phyloP scores from a whole-genome alignment of 2,888 invertebrate genomes.

The Acanthosepion lycidas region DNA sequence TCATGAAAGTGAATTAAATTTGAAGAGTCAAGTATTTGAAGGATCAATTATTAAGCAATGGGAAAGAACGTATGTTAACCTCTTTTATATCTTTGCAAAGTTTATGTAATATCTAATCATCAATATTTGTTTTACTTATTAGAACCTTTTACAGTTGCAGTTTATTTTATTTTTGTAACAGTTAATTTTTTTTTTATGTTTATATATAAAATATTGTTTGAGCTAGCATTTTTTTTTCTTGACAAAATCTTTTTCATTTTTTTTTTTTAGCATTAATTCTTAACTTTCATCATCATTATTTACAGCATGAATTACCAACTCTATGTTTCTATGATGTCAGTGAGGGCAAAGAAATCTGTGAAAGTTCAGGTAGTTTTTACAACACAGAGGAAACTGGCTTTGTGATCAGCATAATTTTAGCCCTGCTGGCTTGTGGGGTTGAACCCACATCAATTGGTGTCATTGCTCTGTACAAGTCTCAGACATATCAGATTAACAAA shows the following conservation, averaged over 20 bases:
- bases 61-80: no score
- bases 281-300: not conserved
- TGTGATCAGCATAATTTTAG: conserved; percentile 62
- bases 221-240: not conserved
- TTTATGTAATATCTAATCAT: not conserved
- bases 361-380: conserved; percentile 62
- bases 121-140: not conserved
- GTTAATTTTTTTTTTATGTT: not conserved
- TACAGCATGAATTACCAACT: conserved; percentile 57
- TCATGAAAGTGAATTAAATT: no score
- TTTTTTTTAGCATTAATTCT: not conserved
- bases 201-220: not conserved
- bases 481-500: conserved; percentile 55
- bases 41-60: no score
- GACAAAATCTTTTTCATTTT: not conserved
- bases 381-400: conserved; percentile 66
- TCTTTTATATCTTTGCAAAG: no score
- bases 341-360: conserved; percentile 59
- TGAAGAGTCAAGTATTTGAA: no score
- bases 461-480: conserved; percentile 68
- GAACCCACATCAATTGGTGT: conserved; percentile 64
- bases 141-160: not conserved
- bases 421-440: conserved; percentile 57
- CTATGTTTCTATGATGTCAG: conserved; percentile 66
- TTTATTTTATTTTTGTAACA: not conserved